Base-by-base conservation (phyloP, 2,797 vertebrate genomes). In the Brotula barbata region DNA sequence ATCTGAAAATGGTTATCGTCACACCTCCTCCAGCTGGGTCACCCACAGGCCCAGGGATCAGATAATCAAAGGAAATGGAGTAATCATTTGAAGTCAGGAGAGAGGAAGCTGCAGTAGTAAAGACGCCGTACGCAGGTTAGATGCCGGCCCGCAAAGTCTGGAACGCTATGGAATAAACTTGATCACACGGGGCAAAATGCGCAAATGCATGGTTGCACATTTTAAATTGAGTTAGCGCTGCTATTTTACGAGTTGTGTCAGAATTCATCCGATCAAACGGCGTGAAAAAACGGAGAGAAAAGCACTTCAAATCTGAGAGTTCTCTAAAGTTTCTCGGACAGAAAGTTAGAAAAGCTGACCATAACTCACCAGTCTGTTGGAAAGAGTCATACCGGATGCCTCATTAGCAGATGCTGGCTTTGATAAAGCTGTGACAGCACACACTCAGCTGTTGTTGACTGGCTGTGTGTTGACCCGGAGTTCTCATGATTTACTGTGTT, bases 1-100 rank as follows among this genome's bases (percentile, higher is more conserved):
- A 92, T 91, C 87, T 93, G 90, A 89, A 87, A 89, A 57, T 63
- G 45, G 75, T 93, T 92, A 89, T 74, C 73, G 85, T 90, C 87
- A 85, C 89, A 89, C 87, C 85, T 89, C 78, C 76, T 58, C 56
- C 69, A 66, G 74, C 76, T 58, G 83, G 90, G 89, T 90, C 85
- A 84, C 70, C 58, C 62, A 37, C 34, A 21, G 62, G 68, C 77
- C 71, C 65, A 64, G 74, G 76, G 80, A 87, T 88, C 85, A 79
- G 74, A 85, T 87, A 85, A 87, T 90, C 85, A 87, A 89, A 82
- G 87, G 81, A 90, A 90, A 86, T 83, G 62, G 81, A 82, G 83
- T 64, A 86, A 82, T 87, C 76, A 87, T 89, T 89, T 87, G 83
- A 88, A 83, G 80, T 85, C 20, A 25, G 33, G 49, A 67, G 34